These are phyloP conservation scores for Fissipunctia ypsillon DNA, from an alignment of 2,888 invertebrate species.

Conservation along the genomic window DNA sequence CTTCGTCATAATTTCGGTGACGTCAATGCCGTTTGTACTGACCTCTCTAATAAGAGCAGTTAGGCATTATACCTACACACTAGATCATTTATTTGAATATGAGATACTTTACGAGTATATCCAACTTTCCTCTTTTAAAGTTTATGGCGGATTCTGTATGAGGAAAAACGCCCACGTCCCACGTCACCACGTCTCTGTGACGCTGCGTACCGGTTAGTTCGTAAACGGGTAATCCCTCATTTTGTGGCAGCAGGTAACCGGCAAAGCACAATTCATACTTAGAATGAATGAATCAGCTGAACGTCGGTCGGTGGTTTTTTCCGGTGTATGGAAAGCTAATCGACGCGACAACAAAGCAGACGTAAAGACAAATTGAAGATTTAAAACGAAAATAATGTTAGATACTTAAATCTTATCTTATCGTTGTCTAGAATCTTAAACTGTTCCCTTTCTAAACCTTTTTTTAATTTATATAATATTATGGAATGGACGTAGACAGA, in stretches of 20 bases:
- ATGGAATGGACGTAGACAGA: neutral
- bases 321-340: constrained; percentile 8
- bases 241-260: constrained; percentile 22
- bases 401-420: neutral
- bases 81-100: neutral
- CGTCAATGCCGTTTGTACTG: constrained; percentile 37
- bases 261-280: constrained; percentile 14
- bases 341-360: neutral
- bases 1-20: constrained; percentile 23
- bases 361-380: neutral
- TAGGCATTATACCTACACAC: neutral
- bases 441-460: neutral
- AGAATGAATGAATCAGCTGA: constrained; percentile 53
- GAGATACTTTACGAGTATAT: no score
- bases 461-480: neutral
- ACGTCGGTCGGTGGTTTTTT: constrained; percentile 6
- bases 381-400: neutral
- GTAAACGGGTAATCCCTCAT: constrained; percentile 57
- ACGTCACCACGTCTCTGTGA: constrained; percentile 37
- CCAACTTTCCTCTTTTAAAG: constrained; percentile 33
- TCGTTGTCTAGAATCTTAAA: neutral
- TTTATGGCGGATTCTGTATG: constrained; percentile 15
- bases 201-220: constrained; percentile 24
- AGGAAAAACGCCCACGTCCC: no score
- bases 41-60: constrained; percentile 6